Base-by-base conservation (phyloP, 2,888 invertebrate species). In the Athalia rosae region DNA sequence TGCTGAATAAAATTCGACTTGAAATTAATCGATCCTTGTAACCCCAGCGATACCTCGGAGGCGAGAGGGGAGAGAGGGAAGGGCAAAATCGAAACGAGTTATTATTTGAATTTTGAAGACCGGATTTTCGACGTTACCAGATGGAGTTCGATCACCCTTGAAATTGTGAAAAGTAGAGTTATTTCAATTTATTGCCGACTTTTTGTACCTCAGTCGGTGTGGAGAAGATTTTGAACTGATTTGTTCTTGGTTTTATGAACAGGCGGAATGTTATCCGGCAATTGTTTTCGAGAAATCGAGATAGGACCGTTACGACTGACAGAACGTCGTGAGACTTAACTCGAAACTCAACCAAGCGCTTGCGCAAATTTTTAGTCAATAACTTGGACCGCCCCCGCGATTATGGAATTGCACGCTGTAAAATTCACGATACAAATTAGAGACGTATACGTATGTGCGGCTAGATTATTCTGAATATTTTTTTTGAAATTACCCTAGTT, bases 351-450 rank as follows among this genome's bases (percentile, higher is more conserved):
- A 28, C 45, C 76, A 7, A 67, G 84, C 88, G 87, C 87, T 78
- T 77, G 86, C 85, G 84, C 79, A 28, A 59, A 8, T 58, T 64
- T 62, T 79, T 81, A 85, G 87, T 88, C 88, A 86, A 88, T 88
- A 88, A 86, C 84, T 79, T 80, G 80, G 78, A 79, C 79, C 82
- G 80, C 83, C 83, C 71, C 79, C 79, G 79, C n/a, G 45, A 61
- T 7, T 48, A n/a, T 11, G 66, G 13, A 7, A 13, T 7, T n/a
- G 3, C 3, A 63, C n/a, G 43, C 43, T 4, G 41, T 7, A 7
- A 9, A 3, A 7, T 11, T 15, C 50, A 50, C 50, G 7, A 11
- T 50, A 50, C 11, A 50, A 28, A 28, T 28, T 28, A 28, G 28
- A 28, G 7, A 50, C 50, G 50, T 50, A 50, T 50, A 11, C 11